These are phyloP conservation scores for Distichodus sexfasciatus DNA, from an alignment of 2,797 vertebrate genomes.

Conservation along the genomic window DNA sequence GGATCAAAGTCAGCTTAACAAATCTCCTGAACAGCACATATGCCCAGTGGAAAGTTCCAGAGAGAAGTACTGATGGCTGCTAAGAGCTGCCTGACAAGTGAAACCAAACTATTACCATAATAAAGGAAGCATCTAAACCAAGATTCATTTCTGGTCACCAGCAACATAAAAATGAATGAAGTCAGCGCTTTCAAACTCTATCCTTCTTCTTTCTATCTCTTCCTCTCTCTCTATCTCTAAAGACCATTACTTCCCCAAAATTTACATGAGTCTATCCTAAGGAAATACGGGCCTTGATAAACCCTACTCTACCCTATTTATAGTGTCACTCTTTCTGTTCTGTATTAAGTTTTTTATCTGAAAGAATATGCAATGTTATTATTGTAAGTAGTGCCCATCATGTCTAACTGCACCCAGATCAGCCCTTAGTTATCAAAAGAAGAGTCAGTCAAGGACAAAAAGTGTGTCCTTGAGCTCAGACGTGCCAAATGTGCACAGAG, in stretches of 20 bases:
- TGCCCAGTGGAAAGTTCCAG: not conserved
- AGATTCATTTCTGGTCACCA: not conserved
- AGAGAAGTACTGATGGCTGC: not conserved
- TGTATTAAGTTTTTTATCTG: too few species aligned
- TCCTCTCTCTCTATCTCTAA: not conserved
- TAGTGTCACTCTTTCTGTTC: too few species aligned
- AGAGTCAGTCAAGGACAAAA: too few species aligned
- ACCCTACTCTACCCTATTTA: not conserved
- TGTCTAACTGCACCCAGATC: too few species aligned
- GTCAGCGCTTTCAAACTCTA: not conserved
- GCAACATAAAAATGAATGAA: not conserved
- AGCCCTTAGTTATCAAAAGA: too few species aligned
- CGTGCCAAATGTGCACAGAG: too few species aligned
- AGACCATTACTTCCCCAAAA: not conserved
- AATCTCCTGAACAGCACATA: not conserved
- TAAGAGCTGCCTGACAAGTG: not conserved
- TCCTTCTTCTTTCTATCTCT: not conserved
- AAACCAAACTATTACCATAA: not conserved
- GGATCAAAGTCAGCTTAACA: slow-evolving; percentile 8
- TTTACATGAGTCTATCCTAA: not conserved
- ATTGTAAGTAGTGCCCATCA: too few species aligned
- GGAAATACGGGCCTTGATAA: not conserved
- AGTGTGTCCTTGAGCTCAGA: too few species aligned
- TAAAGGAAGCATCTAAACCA: not conserved
- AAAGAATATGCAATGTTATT: too few species aligned